Evolutionary conservation across 2,888 invertebrate genomes (phyloP).

Genomic region (Pristionchus japonicus): DNA sequence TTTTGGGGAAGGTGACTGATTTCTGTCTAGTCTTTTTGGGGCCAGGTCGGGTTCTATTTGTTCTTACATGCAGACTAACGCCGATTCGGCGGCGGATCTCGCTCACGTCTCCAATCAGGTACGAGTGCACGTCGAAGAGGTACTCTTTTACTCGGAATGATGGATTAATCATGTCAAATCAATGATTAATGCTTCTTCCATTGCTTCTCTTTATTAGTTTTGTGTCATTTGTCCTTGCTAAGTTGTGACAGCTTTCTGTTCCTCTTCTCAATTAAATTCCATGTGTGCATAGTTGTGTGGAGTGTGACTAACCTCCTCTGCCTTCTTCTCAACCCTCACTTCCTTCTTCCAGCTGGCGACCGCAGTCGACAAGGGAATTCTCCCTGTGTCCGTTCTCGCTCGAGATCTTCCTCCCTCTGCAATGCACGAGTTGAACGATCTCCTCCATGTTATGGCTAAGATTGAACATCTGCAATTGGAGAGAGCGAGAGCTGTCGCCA

Average conservation of each 20-base stretch:
- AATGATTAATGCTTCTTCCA: background rate
- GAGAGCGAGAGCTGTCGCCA: constrained; percentile 16
- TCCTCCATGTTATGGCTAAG: constrained; percentile 50
- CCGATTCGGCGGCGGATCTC: constrained; percentile 29
- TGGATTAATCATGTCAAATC: background rate
- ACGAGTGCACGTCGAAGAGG: background rate
- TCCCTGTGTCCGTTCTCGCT: constrained; percentile 1
- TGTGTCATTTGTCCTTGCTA: too few species aligned
- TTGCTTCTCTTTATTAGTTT: too few species aligned
- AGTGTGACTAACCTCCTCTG: background rate
- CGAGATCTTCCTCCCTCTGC: constrained; percentile 46
- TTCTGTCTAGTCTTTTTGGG: background rate
- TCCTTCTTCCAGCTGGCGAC: constrained; percentile 19
- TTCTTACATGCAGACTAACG: background rate
- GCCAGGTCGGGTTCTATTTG: too few species aligned
- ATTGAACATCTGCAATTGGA: constrained; percentile 47
- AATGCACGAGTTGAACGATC: constrained; percentile 50
- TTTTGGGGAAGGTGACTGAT: background rate
- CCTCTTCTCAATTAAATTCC: background rate
- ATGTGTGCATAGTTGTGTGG: background rate
- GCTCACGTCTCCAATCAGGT: constrained; percentile 41
- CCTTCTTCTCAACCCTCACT: background rate
- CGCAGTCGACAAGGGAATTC: constrained; percentile 41
- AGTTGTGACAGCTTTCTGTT: background rate
- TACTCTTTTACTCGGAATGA: background rate